These are phyloP conservation scores for Chitala chitala DNA, from an alignment of 2,113 vertebrate genomes.

Conservation along the genomic window DNA sequence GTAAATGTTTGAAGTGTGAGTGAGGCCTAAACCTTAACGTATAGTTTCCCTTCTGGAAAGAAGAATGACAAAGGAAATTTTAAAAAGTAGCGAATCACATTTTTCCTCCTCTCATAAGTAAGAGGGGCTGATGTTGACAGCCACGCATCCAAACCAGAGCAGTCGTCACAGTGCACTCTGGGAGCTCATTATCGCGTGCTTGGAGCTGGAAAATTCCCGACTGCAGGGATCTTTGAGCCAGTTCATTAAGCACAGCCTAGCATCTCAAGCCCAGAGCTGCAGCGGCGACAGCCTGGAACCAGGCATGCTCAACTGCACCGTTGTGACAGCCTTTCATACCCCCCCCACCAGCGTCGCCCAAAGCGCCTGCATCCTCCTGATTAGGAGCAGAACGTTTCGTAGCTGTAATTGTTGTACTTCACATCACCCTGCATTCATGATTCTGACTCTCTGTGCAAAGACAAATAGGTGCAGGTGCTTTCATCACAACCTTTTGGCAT, in stretches of 20 bases:
- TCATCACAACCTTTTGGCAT: no score
- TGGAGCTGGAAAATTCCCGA: constrained; percentile 44
- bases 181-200: constrained; percentile 63
- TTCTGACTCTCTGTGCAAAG: constrained; percentile 8
- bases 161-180: constrained; percentile 52
- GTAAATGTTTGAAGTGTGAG: no score
- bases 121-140: constrained; percentile 24
- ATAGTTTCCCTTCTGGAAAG: not conserved
- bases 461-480: constrained; percentile 1
- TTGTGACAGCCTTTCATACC: constrained; percentile 37
- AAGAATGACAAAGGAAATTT: not conserved
- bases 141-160: constrained; percentile 35
- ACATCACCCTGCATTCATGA: not conserved
- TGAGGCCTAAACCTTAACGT: not conserved
- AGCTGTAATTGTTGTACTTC: constrained; percentile 18
- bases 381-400: no score
- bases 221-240: constrained; percentile 47
- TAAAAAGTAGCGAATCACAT: constrained; percentile 22
- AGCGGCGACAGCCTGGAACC: constrained; percentile 35
- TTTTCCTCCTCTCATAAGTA: constrained; percentile 31
- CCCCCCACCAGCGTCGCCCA: not conserved
- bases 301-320: constrained; percentile 34
- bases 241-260: constrained; percentile 50
- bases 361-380: not conserved
- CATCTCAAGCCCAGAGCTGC: constrained; percentile 11